Conservation (phyloP, 2,888 invertebrate genomes). For the Parnassius apollo region DNA sequence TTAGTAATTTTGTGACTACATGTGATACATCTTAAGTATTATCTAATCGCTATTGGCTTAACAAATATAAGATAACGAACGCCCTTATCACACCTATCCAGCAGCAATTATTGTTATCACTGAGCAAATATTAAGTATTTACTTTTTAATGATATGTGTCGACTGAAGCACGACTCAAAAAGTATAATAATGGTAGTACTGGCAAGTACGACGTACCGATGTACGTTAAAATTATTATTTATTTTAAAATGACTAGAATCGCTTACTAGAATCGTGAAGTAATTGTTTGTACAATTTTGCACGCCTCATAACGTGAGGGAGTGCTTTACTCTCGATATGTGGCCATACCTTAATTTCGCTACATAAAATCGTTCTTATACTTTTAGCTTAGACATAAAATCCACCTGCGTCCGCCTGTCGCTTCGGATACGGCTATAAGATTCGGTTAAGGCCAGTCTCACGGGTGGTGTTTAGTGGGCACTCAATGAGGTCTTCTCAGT, state of each 20-base stretch:
- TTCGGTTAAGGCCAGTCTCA: no score
- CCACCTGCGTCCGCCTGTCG: no score
- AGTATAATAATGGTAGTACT: slow-evolving; percentile 5
- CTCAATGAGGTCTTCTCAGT: no score
- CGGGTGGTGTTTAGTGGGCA: no score
- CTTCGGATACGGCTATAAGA: no score
- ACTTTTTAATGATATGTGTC: slow-evolving; percentile 46
- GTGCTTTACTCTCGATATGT: no score
- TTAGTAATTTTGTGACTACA: slow-evolving; percentile 47
- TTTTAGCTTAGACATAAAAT: no score
- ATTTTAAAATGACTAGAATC: no score
- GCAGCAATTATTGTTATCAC: slow-evolving; percentile 77
- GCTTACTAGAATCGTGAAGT: not conserved
- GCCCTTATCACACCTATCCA: slow-evolving; percentile 65
- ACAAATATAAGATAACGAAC: slow-evolving; percentile 74
- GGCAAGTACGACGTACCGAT: slow-evolving; percentile 19
- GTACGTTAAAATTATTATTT: slow-evolving; percentile 9
- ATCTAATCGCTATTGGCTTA: slow-evolving; percentile 65
- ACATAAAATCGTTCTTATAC: no score
- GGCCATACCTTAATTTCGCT: no score
- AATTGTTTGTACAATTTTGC: not conserved
- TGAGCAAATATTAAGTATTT: slow-evolving; percentile 32
- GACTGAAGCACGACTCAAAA: slow-evolving; percentile 31
- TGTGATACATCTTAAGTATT: slow-evolving; percentile 55
- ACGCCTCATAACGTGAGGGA: no score